phyloP scores from a whole-genome alignment of 2,888 invertebrate genomes.

The Meiosimyza platycephala region DNA sequence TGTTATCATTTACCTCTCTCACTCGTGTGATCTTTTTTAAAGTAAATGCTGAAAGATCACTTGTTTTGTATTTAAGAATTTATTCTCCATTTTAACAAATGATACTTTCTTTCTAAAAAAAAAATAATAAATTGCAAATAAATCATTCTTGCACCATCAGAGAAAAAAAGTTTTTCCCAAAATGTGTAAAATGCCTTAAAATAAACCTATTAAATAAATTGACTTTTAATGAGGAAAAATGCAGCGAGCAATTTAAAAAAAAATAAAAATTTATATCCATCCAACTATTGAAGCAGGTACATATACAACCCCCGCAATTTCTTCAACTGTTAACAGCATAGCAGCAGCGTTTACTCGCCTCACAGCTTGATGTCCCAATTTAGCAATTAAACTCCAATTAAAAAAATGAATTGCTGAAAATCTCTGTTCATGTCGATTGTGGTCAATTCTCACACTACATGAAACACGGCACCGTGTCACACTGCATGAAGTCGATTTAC shows the following conservation, averaged over 20 bases:
- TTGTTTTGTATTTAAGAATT: too few relatives aligned
- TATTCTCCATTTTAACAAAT: too few relatives aligned
- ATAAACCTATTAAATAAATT: too few relatives aligned
- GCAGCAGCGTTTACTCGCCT: background rate
- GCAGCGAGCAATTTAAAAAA: background rate
- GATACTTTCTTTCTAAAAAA: too few relatives aligned
- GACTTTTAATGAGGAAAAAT: too few relatives aligned
- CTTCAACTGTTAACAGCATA: background rate
- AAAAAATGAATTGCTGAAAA: constrained; percentile 32
- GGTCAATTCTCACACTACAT: constrained; percentile 20
- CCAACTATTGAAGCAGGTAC: background rate
- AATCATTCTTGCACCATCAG: too few relatives aligned
- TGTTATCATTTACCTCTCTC: too few relatives aligned
- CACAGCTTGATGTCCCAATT: constrained; percentile 38
- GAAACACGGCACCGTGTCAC: background rate
- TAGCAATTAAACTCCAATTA: constrained; percentile 44
- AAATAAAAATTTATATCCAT: background rate
- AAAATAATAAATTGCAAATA: too few relatives aligned
- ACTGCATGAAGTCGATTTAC: constrained; percentile 6
- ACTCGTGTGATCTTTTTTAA: too few relatives aligned
- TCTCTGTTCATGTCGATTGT: constrained; percentile 2
- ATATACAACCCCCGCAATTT: background rate
- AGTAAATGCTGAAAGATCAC: too few relatives aligned
- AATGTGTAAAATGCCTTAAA: too few relatives aligned
- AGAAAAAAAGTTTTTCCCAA: too few relatives aligned